Conservation (phyloP, 2,797 vertebrate species). For the Cacajao melanocephalus region DNA sequence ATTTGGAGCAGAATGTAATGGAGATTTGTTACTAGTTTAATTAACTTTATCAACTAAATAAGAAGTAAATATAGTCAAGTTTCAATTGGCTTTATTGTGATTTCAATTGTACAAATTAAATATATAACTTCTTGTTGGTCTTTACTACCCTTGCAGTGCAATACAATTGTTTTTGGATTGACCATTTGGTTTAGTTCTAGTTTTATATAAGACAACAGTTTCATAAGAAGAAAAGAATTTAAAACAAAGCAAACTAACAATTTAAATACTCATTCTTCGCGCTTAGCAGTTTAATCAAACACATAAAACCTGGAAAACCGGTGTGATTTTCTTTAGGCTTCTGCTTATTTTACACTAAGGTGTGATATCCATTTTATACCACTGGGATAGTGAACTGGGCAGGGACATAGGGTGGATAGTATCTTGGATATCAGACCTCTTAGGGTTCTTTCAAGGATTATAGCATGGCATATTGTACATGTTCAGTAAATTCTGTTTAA, state of each 20-base stretch:
- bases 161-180: not conserved
- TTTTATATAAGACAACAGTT: not conserved
- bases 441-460: not conserved
- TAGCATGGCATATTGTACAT: not conserved
- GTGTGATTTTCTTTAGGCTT: not conserved
- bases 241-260: not conserved
- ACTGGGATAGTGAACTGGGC: not conserved
- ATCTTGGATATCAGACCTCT: not conserved
- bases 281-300: not conserved
- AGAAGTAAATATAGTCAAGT: not conserved
- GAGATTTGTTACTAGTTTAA: conserved; percentile 1
- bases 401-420: not conserved
- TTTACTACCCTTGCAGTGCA: not conserved
- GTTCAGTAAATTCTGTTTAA: not conserved
- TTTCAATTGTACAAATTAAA: not conserved
- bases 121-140: not conserved
- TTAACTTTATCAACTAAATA: conserved; percentile 27
- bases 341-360: not conserved
- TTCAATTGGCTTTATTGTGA: not conserved
- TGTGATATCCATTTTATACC: not conserved
- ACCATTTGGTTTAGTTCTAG: not conserved
- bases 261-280: not conserved
- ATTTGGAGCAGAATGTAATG: not conserved
- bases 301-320: not conserved
- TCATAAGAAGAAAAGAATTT: not conserved